Base-by-base conservation (phyloP, 2,113 vertebrate genomes). In the Psettodes erumei region DNA sequence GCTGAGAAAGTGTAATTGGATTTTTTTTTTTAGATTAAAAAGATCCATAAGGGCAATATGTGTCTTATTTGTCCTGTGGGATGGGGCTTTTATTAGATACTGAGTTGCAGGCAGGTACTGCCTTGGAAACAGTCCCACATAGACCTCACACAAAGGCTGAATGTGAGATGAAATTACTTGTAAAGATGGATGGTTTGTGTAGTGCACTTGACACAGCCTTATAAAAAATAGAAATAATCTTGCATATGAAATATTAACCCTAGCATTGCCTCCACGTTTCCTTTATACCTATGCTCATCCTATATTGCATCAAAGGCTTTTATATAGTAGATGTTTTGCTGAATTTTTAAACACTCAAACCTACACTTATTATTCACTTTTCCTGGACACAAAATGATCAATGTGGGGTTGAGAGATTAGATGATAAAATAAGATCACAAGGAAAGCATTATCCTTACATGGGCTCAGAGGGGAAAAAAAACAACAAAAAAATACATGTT, bases 111-210 rank as follows among this genome's bases (percentile, higher is more conserved):
- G 64, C 72, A 70, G 77, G 63, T 71, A 55, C 15, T 1, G 27
- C 61, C 65, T 61, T 77, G 47, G 54, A 83, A 73, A 71, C 33
- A 65, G 50, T 71, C 66, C 70, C 62, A 71, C 74, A 58, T 64
- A 72, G 64, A 66, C 56, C 62, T 51, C 62, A 48, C n/a, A 35
- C 42, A 40, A 77, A 71, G 61, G 60, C 76, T 67, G 79, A 77
- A 75, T 75, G 37, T 45, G 47, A 81, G 56, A 85, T 84, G 54
- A 79, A 78, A 88, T 86, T 85, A 75, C 79, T 71, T 75, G 54
- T 71, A 71, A 84, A 83, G 81, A 89, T 88, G 77, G 66, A 90
- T 90, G 85, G 38, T 60, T 85, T 87, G 72, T 68, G 60, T 45
- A 37, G 45, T 83, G 18, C 21, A 38, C 43, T 66, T 74, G 77